Evolutionary conservation across 2,113 vertebrate species (phyloP).

Genomic region (Amia ocellicauda): DNA sequence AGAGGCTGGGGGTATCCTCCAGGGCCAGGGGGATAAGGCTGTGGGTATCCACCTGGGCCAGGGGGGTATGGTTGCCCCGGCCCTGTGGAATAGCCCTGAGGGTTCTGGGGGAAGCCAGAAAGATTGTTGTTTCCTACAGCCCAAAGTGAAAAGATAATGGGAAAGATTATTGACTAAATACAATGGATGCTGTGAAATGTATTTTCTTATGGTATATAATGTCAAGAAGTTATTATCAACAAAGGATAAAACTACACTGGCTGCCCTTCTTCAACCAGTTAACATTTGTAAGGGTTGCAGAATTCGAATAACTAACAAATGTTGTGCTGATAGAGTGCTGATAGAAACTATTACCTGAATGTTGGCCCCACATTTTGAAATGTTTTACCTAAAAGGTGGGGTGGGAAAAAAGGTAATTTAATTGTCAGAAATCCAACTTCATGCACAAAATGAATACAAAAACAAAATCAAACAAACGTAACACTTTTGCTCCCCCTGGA

Average conservation of each 20-base stretch:
- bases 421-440: not conserved
- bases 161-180: not conserved
- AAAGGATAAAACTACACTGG: no score
- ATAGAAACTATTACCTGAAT: conserved; percentile 44
- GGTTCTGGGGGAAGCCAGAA: not conserved
- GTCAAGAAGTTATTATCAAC: no score
- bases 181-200: not conserved
- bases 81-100: not conserved
- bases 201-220: no score
- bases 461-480: not conserved
- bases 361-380: conserved; percentile 42
- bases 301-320: no score
- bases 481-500: no score
- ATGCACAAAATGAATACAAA: not conserved
- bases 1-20: no score
- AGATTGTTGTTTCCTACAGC: conserved; percentile 19
- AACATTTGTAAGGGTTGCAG: no score
- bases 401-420: not conserved
- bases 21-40: no score
- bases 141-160: not conserved
- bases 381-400: not conserved
- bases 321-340: no score
- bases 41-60: conserved; percentile 7
- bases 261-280: no score
- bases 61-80: no score